Base-by-base conservation (phyloP, 1,140 invertebrate species). In the Bombus polaris region DNA sequence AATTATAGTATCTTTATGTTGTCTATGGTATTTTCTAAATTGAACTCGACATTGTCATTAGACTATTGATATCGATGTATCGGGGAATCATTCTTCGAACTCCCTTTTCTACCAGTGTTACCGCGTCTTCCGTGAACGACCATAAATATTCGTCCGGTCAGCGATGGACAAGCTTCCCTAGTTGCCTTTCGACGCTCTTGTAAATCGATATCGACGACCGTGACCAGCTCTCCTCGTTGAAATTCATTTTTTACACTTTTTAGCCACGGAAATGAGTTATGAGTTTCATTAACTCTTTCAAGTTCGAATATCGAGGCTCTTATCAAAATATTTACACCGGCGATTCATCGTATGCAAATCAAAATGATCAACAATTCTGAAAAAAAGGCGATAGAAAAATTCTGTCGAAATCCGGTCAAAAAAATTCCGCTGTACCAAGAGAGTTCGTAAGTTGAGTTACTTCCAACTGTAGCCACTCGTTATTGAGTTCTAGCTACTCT, bases 171-270 rank as follows among this genome's bases (percentile, higher is more conserved):
- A 73, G 44, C 42, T n/a, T 32, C 0, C 28, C 12, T 2, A 1
- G 22, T 71, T 44, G 39, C 37, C 70, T 42, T 15, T n/a, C 70
- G 12, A 42, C 37, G 39, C n/a, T 42, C 6, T n/a, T 32, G 12
- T 28, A 44, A 73, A 73, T 73, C 71, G 71, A 73, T 72, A 72
- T 44, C 71, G 42, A 44, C 32, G n/a, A 8, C 13, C 65, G 35
- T 18, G 66, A 35, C 5, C 25, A n/a, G 13, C 25, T 42, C 15
- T 13, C 13, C n/a, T 42, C 35, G 12, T 2, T 13, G 8, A 12
- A 42, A 53, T 22, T 53, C 18, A 53, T 22, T 53, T 22, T 53
- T 9, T 15, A 28, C 42, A 13, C 25, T 5, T 72, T n/a, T 10
- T 35, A 35, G 9, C 66, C 32, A 32, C 5, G 18, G 4, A 70